These are phyloP conservation scores for Sialia sialis DNA, from an alignment of 2,113 vertebrate species.

Conservation along the genomic window DNA sequence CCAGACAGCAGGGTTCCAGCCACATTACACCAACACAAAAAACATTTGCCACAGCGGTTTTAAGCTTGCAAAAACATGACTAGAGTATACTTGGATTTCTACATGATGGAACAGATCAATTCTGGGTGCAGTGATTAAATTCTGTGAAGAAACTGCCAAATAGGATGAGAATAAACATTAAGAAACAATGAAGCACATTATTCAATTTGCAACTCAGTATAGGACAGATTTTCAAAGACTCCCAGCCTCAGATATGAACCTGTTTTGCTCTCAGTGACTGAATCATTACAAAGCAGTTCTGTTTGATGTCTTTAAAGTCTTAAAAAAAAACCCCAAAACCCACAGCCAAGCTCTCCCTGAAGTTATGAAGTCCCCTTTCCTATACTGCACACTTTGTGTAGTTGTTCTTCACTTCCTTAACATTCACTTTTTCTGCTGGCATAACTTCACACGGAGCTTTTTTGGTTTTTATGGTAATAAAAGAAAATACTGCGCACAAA, in stretches of 20 bases:
- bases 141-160: conserved; percentile 43
- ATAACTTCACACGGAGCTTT: not conserved
- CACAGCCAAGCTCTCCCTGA: not conserved
- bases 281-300: conserved; percentile 6
- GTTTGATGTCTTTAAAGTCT: conserved; percentile 27
- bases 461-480: not conserved
- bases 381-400: not conserved
- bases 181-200: conserved; percentile 45
- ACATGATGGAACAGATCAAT: conserved; percentile 31
- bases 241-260: conserved; percentile 13
- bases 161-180: conserved; percentile 34
- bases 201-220: not conserved
- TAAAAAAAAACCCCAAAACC: not conserved
- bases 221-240: conserved; percentile 36
- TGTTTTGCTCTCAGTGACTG: conserved; percentile 7
- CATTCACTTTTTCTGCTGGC: not conserved
- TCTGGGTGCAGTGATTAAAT: conserved; percentile 26
- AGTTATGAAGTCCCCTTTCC: not conserved
- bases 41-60: not conserved
- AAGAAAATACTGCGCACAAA: not conserved
- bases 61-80: conserved; percentile 32
- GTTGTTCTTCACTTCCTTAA: not conserved
- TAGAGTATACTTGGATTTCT: not conserved
- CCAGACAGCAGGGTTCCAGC: conserved; percentile 47
- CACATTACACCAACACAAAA: conserved; percentile 38